phyloP scores from a whole-genome alignment of 2,797 vertebrate species.

The Rhabdomys pumilio region DNA sequence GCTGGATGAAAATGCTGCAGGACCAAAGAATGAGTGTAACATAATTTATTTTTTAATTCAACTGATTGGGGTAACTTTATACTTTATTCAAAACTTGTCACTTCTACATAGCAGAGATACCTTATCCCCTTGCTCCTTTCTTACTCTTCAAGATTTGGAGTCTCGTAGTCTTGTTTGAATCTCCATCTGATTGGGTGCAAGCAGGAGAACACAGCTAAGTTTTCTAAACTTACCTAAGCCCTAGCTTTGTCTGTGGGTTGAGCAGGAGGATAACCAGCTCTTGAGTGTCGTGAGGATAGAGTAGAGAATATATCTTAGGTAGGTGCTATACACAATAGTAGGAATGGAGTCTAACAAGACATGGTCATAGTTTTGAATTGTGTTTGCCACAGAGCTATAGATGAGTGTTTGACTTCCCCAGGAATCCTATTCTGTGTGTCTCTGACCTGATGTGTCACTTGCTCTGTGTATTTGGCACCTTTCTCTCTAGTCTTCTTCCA shows the following conservation, averaged over 20 bases:
- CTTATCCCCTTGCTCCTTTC: too few relatives aligned
- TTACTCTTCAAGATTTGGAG: neutral
- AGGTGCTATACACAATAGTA: neutral
- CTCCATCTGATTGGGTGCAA: neutral
- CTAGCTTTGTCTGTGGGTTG: neutral
- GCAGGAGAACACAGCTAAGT: neutral
- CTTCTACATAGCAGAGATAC: neutral
- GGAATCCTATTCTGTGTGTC: neutral
- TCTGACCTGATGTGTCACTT: neutral
- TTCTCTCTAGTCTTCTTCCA: neutral
- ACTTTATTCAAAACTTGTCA: constrained; percentile 30
- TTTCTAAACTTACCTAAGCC: neutral
- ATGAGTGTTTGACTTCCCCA: neutral
- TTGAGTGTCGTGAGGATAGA: neutral
- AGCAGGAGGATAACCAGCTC: too few relatives aligned
- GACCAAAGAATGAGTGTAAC: neutral
- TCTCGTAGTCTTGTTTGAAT: neutral
- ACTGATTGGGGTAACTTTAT: constrained; percentile 16
- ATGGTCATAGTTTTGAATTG: neutral
- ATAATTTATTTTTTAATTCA: neutral
- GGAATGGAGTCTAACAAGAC: neutral
- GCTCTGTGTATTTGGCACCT: neutral
- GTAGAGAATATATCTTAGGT: neutral
- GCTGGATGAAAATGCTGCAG: neutral
- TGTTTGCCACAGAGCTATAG: neutral